phyloP scores from a whole-genome alignment of 2,113 vertebrate genomes.

The Oreochromis aureus region DNA sequence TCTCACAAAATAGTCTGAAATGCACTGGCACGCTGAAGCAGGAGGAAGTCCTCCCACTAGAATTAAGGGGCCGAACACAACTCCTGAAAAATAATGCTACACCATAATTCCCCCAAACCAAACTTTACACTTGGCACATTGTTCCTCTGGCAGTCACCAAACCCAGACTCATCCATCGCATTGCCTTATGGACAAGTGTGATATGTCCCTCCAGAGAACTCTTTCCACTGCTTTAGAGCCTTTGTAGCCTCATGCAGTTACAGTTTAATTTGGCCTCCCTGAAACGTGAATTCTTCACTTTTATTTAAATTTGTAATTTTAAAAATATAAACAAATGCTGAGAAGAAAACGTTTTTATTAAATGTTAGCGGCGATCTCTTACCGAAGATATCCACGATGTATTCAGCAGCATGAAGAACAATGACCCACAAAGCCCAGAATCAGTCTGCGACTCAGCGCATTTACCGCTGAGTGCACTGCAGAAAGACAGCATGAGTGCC shows the following conservation, averaged over 20 bases:
- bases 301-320: not conserved
- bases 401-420: not conserved
- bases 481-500: not conserved
- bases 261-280: not conserved
- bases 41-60: not conserved
- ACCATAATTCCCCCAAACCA: not conserved
- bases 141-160: not conserved
- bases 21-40: not conserved
- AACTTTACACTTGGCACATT: not conserved
- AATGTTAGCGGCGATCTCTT: not conserved
- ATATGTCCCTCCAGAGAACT: too few relatives aligned
- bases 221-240: not conserved
- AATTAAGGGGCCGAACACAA: not conserved
- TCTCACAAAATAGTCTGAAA: not conserved
- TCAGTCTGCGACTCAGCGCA: not conserved
- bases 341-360: not conserved
- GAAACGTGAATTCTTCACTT: not conserved
- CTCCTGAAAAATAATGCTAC: not conserved
- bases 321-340: not conserved
- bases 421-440: not conserved
- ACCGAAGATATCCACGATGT: not conserved
- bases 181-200: too few relatives aligned
- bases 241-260: not conserved
- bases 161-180: not conserved
- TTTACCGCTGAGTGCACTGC: not conserved